Evolutionary conservation across 2,797 vertebrate genomes (phyloP).

Genomic region (Vireo griseus): DNA sequence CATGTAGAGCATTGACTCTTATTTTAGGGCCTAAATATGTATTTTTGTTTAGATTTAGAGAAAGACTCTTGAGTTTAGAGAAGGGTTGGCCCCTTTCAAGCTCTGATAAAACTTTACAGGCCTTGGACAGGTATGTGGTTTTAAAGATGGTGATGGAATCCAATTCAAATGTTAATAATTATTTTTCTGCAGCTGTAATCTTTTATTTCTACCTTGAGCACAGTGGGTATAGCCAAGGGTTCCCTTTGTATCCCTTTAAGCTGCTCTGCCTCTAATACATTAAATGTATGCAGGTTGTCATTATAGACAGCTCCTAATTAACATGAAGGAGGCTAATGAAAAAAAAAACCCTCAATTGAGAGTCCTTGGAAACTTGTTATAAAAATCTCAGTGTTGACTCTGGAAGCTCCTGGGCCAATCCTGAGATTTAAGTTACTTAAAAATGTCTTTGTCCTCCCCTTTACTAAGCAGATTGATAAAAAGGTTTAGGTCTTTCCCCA

Average conservation of each 20-base stretch:
- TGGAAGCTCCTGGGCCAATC: neutral
- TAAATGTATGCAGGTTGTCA: neutral
- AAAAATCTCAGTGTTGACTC: neutral
- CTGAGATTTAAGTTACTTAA: neutral
- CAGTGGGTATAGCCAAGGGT: neutral
- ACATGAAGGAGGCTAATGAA: neutral
- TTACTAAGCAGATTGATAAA: neutral
- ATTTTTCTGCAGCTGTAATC: neutral
- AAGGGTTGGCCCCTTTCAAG: neutral
- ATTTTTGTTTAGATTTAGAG: neutral
- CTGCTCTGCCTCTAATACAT: neutral
- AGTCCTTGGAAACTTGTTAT: neutral
- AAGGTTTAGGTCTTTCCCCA: neutral
- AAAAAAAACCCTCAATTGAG: neutral
- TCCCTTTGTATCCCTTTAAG: neutral
- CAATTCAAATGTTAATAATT: neutral
- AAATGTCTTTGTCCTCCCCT: neutral
- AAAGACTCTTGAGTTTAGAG: neutral
- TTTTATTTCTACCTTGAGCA: neutral
- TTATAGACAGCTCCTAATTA: neutral
- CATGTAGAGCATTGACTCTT: neutral
- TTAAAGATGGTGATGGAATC: neutral
- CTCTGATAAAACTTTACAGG: neutral
- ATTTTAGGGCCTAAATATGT: neutral
- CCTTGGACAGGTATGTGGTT: neutral